A percentile compares a stretch with the other conserved stretches of the same genome.
These are phyloP conservation scores for Gadus macrocephalus DNA, from an alignment of 2,113 vertebrate genomes.

Conservation along the genomic window DNA sequence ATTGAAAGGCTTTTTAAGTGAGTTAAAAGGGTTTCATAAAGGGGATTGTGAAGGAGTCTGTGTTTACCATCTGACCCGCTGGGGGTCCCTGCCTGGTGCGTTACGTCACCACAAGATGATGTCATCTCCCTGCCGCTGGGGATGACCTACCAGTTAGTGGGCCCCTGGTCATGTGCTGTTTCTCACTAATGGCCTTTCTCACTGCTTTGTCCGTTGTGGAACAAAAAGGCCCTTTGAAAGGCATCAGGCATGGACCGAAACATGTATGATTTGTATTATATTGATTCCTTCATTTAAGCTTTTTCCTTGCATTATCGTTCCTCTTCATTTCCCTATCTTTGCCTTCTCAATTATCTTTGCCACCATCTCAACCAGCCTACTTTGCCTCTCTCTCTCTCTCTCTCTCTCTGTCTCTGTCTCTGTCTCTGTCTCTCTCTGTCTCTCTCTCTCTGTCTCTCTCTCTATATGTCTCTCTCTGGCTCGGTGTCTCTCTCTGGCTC, in stretches of 20 bases:
- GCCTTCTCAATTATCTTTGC: neutral
- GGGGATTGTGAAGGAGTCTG: constrained; percentile 13
- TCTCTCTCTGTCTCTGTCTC: neutral
- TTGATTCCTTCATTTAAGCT: neutral
- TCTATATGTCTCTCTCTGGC: neutral
- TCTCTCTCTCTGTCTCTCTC: neutral
- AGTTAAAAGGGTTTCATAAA: too few relatives aligned
- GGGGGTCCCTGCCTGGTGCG: constrained; percentile 5
- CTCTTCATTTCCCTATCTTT: neutral
- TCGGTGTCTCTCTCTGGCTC: constrained; percentile 5
- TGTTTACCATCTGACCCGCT: constrained; percentile 11
- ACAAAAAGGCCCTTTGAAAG: too few relatives aligned
- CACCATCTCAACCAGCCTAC: neutral
- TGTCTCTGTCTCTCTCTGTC: neutral
- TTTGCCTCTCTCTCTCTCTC: neutral
- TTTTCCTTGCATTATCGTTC: neutral
- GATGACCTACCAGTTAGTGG: neutral
- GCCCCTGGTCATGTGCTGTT: too few relatives aligned
- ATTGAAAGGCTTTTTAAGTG: too few relatives aligned
- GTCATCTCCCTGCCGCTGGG: constrained; percentile 33
- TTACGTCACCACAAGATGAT: constrained; percentile 49
- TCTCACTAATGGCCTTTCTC: too few relatives aligned
- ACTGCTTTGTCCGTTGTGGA: too few relatives aligned
- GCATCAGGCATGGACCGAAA: neutral
- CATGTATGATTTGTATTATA: too few relatives aligned